phyloP scores from a whole-genome alignment of 2,113 vertebrate species.

The Atractosteus spatula region DNA sequence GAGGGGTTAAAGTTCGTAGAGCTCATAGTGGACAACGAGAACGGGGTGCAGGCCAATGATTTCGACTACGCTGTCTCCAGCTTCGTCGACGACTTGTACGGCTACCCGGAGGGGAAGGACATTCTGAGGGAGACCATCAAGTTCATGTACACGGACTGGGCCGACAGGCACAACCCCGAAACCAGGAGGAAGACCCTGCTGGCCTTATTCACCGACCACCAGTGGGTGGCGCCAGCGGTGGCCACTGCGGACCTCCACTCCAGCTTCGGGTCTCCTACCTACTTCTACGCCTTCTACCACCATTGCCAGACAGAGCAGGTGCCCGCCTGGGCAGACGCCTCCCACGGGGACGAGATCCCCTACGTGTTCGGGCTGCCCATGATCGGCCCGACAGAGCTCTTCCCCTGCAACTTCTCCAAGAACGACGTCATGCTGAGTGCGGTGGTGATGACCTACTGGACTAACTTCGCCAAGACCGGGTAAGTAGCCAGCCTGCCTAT shows the following conservation, averaged over 20 bases:
- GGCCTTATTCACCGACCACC: conserved; percentile 95
- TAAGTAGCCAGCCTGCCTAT: conserved; percentile 51
- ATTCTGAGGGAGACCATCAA: conserved; percentile 96
- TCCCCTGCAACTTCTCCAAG: conserved; percentile 99
- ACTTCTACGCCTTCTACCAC: conserved; percentile 98
- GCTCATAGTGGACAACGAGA: conserved; percentile 95
- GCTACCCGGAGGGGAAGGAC: conserved; percentile 97
- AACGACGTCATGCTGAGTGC: conserved; percentile 98
- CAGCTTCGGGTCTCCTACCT: conserved; percentile 95
- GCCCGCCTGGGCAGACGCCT: conserved; percentile 93
- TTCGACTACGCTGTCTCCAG: conserved; percentile 98
- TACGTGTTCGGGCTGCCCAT: conserved; percentile 95
- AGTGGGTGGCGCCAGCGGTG: conserved; percentile 96
- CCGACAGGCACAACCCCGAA: conserved; percentile 93
- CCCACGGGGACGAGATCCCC: conserved; percentile 95
- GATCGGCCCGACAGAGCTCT: conserved; percentile 96
- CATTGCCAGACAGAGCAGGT: conserved; percentile 99
- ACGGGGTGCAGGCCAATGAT: conserved; percentile 94
- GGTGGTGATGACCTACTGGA: conserved; percentile 99
- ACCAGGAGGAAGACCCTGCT: conserved; percentile 91
- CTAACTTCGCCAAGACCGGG: conserved; percentile 98
- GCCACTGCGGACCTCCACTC: conserved; percentile 98
- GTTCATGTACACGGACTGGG: conserved; percentile 99
- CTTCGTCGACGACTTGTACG: conserved; percentile 96
- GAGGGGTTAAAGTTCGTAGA: conserved; percentile 97